These are phyloP conservation scores for Pardalotus punctatus DNA, from an alignment of 2,113 vertebrate species.

Conservation along the genomic window DNA sequence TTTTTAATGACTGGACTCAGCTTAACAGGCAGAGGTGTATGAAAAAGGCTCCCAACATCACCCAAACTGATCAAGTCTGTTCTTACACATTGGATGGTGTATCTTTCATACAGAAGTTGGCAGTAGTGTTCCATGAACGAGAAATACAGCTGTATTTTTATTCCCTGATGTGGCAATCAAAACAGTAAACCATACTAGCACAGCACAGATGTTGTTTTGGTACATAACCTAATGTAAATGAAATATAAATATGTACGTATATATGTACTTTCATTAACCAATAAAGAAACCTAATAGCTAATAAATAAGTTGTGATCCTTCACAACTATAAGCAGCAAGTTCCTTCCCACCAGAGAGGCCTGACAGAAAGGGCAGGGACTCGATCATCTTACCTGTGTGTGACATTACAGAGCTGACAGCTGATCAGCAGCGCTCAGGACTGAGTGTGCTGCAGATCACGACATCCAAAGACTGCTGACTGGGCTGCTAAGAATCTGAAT, in stretches of 20 bases:
- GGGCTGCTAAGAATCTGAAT: constrained; percentile 58
- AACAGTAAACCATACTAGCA: neutral
- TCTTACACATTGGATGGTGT: neutral
- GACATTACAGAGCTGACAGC: neutral
- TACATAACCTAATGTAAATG: neutral
- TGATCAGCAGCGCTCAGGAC: neutral
- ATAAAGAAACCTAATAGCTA: neutral
- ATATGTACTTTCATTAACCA: neutral
- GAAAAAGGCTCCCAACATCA: neutral
- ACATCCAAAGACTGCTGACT: constrained; percentile 38
- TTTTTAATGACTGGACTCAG: neutral
- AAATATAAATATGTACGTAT: neutral
- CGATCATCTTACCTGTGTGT: neutral
- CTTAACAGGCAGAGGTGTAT: neutral
- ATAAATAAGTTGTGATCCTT: neutral
- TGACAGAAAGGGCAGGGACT: constrained; percentile 30
- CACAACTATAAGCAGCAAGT: neutral
- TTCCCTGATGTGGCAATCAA: neutral
- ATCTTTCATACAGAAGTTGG: neutral
- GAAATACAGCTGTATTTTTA: neutral
- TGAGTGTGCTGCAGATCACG: constrained; percentile 10
- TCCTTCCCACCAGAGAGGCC: neutral
- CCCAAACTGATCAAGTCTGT: neutral
- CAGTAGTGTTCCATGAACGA: neutral
- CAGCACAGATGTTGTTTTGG: neutral